Percentiles rank a stretch among this genome's conserved stretches.
Evolutionary conservation across 2,797 vertebrate genomes (phyloP).

Genomic region (Anniella stebbinsi): DNA sequence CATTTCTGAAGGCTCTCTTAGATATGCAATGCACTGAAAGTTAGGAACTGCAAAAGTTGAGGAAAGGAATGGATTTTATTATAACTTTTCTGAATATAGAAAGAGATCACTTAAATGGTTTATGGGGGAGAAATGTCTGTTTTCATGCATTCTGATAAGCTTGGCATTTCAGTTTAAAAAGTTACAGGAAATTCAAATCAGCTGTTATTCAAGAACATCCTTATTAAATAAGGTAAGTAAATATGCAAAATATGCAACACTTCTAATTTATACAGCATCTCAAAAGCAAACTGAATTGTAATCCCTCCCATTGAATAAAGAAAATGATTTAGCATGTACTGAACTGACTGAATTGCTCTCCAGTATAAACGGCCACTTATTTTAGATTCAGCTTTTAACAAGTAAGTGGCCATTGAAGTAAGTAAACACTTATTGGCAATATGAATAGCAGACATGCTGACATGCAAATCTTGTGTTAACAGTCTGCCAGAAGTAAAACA

Average conservation of each 20-base stretch:
- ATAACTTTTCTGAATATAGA: conserved; percentile 26
- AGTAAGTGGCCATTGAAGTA: conserved; percentile 47
- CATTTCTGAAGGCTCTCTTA: conserved; percentile 17
- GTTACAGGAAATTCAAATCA: conserved; percentile 73
- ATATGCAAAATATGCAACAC: conserved; percentile 49
- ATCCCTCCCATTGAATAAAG: conserved; percentile 41
- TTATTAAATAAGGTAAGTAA: conserved; percentile 60
- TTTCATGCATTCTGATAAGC: conserved; percentile 67
- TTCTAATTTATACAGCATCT: conserved; percentile 34
- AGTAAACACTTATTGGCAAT: conserved; percentile 44
- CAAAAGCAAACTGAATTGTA: conserved; percentile 46
- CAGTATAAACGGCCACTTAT: neutral
- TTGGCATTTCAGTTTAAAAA: conserved; percentile 71
- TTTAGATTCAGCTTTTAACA: conserved; percentile 43
- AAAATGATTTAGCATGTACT: neutral
- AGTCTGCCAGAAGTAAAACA: neutral
- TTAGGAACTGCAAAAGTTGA: conserved; percentile 23
- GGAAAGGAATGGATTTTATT: conserved; percentile 1
- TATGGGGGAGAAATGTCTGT: conserved; percentile 23
- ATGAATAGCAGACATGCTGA: conserved; percentile 42
- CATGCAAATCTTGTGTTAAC: conserved; percentile 43
- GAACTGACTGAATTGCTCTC: conserved; percentile 35
- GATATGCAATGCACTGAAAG: conserved; percentile 10
- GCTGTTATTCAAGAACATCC: conserved; percentile 62
- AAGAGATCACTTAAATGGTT: conserved; percentile 26